phyloP scores from a whole-genome alignment of 2,113 vertebrate species.

The Sinocyclocheilus rhinocerous region DNA sequence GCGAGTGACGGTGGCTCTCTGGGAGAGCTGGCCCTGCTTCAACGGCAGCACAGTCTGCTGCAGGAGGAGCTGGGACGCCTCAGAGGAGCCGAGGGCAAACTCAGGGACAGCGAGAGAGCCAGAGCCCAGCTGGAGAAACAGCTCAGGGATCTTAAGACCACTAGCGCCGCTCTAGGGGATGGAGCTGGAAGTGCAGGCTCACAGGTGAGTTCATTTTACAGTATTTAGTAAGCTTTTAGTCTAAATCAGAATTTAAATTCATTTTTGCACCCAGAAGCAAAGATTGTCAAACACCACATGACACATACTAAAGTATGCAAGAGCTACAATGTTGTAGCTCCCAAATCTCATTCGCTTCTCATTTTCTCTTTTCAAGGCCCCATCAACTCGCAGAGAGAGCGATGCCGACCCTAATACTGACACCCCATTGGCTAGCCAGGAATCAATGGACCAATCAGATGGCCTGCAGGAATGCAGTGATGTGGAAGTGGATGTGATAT shows the following conservation, averaged over 20 bases:
- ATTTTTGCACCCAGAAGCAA: background rate
- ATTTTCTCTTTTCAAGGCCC: conserved; percentile 13
- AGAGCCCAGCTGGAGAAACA: conserved; percentile 75
- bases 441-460: conserved; percentile 58
- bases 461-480: conserved; percentile 76
- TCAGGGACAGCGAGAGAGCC: conserved; percentile 82
- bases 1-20: conserved; percentile 58
- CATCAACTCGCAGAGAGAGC: conserved; percentile 44
- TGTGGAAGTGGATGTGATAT: conserved; percentile 76
- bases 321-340: background rate
- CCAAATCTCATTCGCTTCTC: background rate
- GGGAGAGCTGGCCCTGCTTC: conserved; percentile 81
- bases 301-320: background rate
- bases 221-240: background rate
- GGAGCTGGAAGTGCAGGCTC: conserved; percentile 19
- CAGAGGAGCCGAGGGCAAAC: conserved; percentile 77
- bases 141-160: conserved; percentile 66
- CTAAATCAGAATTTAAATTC: background rate
- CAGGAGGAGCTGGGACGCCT: conserved; percentile 87
- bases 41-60: conserved; percentile 84
- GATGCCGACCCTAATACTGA: conserved; percentile 39
- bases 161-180: conserved; percentile 50
- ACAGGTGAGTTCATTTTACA: conserved; percentile 17
- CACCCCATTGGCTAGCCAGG: conserved; percentile 35
- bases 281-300: no score